A percentile compares a stretch with the other conserved stretches of the same genome.
phyloP scores from a whole-genome alignment of 2,888 invertebrate genomes.

The Listrodromus nycthemerus region DNA sequence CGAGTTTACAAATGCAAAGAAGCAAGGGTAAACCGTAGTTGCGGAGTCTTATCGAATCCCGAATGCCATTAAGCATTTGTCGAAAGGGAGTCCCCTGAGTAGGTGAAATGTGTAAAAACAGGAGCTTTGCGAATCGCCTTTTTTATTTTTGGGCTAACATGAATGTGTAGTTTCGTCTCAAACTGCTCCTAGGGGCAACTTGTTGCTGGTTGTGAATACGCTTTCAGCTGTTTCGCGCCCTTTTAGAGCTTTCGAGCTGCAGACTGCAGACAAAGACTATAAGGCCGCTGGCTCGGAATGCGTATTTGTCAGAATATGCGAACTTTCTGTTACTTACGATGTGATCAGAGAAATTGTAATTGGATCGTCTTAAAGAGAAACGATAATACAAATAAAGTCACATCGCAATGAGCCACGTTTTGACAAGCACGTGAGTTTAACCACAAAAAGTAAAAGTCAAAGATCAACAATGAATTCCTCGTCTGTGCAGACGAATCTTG shows the following conservation, averaged over 20 bases:
- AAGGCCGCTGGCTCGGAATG: background rate
- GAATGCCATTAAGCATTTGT: background rate
- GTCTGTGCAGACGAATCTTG: slow-evolving; percentile 70
- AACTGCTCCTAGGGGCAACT: background rate
- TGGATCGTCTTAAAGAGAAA: background rate
- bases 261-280: background rate
- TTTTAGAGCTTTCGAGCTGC: background rate
- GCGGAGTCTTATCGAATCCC: background rate
- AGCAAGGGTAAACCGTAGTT: background rate
- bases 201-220: background rate
- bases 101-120: background rate
- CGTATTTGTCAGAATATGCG: background rate
- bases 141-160: background rate
- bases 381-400: background rate
- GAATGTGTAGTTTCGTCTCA: background rate
- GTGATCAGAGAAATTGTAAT: background rate
- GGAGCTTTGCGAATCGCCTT: background rate
- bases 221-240: slow-evolving; percentile 7
- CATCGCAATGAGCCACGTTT: background rate
- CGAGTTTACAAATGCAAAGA: background rate
- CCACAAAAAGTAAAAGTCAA: background rate
- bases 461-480: slow-evolving; percentile 67
- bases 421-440: background rate
- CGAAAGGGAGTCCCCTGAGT: background rate
- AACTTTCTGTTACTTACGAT: background rate